Conservation (phyloP, 1,140 invertebrate species). For the Phenacoccus solenopsis region DNA sequence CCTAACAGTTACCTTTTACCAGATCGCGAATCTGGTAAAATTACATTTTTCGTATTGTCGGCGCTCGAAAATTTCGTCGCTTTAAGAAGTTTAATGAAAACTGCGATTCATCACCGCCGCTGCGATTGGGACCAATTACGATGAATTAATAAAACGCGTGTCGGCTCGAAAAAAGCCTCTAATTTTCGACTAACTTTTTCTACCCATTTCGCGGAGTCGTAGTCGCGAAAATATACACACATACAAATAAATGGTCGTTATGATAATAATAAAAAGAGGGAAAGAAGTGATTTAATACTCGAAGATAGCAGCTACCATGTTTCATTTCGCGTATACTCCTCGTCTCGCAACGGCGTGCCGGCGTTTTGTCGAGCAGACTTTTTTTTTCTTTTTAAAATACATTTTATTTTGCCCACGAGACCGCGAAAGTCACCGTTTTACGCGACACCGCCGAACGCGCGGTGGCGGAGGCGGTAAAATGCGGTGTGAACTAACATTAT, state of each 20-base stretch:
- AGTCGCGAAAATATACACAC: not conserved
- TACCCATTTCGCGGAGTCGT: not conserved
- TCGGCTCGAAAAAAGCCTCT: not conserved
- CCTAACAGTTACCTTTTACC: too few relatives aligned
- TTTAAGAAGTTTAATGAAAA: too few relatives aligned
- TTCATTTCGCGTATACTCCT: too few relatives aligned
- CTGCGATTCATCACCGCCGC: too few relatives aligned
- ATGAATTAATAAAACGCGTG: not conserved
- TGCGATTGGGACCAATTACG: not conserved
- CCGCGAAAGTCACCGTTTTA: not conserved
- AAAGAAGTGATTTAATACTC: conserved; percentile 10
- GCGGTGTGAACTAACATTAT: conserved; percentile 16
- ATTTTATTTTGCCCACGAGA: conserved; percentile 15
- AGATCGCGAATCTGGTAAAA: too few relatives aligned
- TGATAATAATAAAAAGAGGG: conserved; percentile 9
- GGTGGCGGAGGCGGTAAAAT: not conserved
- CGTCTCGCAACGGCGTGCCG: not conserved
- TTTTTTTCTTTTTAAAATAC: conserved; percentile 6
- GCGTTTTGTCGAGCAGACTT: conserved; percentile 3
- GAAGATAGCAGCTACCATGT: conserved; percentile 15
- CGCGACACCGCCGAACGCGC: too few relatives aligned
- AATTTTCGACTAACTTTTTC: not conserved
- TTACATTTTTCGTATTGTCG: too few relatives aligned
- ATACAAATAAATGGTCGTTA: conserved; percentile 2
- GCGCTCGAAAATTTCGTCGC: too few relatives aligned